These are phyloP conservation scores for Neomorphus geoffroyi DNA, from an alignment of 2,797 vertebrate genomes.

Conservation along the genomic window DNA sequence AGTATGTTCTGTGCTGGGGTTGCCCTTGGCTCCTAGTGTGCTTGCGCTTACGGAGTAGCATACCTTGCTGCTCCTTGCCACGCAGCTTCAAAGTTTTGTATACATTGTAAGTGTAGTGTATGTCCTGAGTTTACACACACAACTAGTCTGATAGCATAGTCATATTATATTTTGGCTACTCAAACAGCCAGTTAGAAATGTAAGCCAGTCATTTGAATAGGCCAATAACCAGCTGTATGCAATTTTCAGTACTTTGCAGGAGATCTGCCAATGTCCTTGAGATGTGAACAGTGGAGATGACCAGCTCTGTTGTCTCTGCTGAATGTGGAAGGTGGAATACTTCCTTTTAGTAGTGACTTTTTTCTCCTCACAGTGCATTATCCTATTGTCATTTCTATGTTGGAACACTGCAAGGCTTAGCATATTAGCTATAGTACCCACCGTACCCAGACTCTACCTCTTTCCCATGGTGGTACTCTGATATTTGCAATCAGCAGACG, in stretches of 20 bases:
- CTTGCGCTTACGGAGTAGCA: neutral
- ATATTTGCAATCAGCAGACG: neutral
- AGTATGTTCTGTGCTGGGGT: neutral
- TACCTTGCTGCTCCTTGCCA: neutral
- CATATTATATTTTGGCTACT: neutral
- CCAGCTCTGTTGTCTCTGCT: neutral
- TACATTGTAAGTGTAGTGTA: neutral
- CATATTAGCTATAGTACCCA: neutral
- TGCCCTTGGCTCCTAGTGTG: neutral
- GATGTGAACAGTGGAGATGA: neutral
- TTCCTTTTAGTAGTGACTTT: neutral
- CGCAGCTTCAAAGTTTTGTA: neutral
- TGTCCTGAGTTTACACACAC: neutral
- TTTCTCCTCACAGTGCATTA: neutral
- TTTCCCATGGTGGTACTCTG: rapidly evolving
- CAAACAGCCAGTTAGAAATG: neutral
- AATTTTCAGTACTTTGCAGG: neutral
- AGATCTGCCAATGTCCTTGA: neutral
- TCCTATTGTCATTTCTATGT: neutral
- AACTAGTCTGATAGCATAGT: neutral
- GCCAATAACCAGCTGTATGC: neutral
- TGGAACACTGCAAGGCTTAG: neutral
- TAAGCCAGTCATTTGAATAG: neutral
- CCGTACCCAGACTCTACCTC: neutral
- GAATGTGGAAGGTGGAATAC: neutral